phyloP scores from a whole-genome alignment of 1,140 invertebrate genomes.

The Drosophila dunni region DNA sequence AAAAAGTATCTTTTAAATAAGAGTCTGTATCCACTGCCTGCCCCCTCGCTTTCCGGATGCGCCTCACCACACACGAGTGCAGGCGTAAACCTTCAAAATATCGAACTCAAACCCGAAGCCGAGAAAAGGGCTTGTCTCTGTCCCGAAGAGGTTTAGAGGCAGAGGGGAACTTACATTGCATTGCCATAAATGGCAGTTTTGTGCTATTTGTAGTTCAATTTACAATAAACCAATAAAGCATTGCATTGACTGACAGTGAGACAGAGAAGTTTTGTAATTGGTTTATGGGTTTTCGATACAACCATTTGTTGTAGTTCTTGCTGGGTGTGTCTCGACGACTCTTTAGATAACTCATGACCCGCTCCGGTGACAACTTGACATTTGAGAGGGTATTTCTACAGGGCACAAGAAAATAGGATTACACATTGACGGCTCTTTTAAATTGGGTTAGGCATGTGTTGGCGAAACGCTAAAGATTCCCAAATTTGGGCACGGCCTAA shows the following conservation, averaged over 20 bases:
- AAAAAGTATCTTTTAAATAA: no score
- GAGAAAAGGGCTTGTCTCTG: conserved; percentile 66
- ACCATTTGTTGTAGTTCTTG: conserved; percentile 24
- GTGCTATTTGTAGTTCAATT: conserved; percentile 53
- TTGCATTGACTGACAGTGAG: conserved; percentile 34
- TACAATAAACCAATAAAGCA: conserved; percentile 57
- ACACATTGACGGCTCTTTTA: conserved; percentile 54
- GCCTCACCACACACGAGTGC: conserved; percentile 68
- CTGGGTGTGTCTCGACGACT: conserved; percentile 57
- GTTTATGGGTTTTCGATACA: conserved; percentile 63
- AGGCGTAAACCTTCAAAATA: conserved; percentile 63
- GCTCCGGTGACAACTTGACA: conserved; percentile 46
- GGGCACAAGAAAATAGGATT: conserved; percentile 62
- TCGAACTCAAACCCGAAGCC: conserved; percentile 32
- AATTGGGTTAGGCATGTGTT: conserved; percentile 58
- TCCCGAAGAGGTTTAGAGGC: not conserved
- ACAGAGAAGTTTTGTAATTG: conserved; percentile 69
- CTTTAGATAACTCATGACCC: conserved; percentile 49
- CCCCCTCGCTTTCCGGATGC: conserved; percentile 37
- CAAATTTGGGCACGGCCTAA: conserved; percentile 48
- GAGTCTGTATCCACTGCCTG: conserved; percentile 1
- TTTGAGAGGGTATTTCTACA: conserved; percentile 23
- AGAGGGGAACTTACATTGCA: conserved; percentile 33
- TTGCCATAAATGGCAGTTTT: conserved; percentile 63
- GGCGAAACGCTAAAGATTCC: conserved; percentile 56